phyloP scores from a whole-genome alignment of 2,888 invertebrate species.

The Amiota communis region DNA sequence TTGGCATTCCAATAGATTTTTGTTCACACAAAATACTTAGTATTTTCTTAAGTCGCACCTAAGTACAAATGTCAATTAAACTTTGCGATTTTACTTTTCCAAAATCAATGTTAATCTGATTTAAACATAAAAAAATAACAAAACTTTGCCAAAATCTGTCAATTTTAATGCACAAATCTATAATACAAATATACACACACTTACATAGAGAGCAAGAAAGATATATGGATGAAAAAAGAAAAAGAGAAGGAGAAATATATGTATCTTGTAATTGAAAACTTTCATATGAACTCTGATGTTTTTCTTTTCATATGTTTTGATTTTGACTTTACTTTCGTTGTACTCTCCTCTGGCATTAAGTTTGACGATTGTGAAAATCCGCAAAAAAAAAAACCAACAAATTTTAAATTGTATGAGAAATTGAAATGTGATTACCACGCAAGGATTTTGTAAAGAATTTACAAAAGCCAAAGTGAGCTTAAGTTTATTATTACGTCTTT shows the following conservation, averaged over 20 bases:
- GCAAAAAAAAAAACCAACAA: neutral
- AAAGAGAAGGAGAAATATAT: too few relatives aligned
- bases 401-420: conserved; percentile 17
- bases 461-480: conserved; percentile 63
- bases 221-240: too few relatives aligned
- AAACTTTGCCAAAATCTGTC: conserved; percentile 12
- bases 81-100: conserved; percentile 16
- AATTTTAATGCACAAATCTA: neutral
- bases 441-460: conserved; percentile 62
- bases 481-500: conserved; percentile 64
- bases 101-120: conserved; percentile 25
- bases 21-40: neutral
- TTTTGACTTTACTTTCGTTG: neutral
- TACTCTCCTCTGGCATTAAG: conserved; percentile 30
- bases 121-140: neutral
- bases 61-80: conserved; percentile 23
- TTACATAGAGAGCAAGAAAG: neutral
- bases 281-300: conserved; percentile 18
- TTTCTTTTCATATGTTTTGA: neutral
- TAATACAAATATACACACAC: neutral
- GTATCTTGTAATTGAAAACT: neutral
- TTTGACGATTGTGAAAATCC: neutral
- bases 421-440: conserved; percentile 57
- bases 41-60: neutral
- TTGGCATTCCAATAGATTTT: neutral